Base-by-base conservation (phyloP, 2,888 invertebrate genomes). In the Lithophane semibrunnea region DNA sequence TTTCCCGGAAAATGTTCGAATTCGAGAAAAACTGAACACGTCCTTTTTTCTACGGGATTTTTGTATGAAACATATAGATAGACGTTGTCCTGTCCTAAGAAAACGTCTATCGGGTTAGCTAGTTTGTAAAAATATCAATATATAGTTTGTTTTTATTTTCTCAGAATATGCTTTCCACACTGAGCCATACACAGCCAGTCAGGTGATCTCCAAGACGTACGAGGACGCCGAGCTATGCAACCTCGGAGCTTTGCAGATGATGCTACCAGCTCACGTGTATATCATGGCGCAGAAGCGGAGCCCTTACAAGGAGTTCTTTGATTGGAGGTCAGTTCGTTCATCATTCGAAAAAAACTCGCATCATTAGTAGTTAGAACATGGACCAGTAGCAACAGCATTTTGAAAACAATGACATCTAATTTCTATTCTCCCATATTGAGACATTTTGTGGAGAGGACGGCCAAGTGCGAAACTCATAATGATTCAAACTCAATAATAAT, bases 111-210 rank as follows among this genome's bases (percentile, higher is more conserved):
- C 13, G 24, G 24, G 2, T 24, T 5, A 58, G 24, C 24, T 58
- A 58, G 58, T 24, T 24, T 58, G 37, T 37, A 1, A 37, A 37
- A 29, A 3, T 29, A 60, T 29, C 29, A 29, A 16, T 29, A 60
- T 29, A 29, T 37, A 29, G 18, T 18, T 9, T 29, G 3, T 10
- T 10, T 18, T 18, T 21, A 29, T 52, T 16, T 63, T 77, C 63
- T 0, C 73, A 92, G 96, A 92, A 24, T 97, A 95, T 79, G 97
- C 97, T 0, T 97, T 96, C 88, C 97, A 97, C 88, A 94, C 96
- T 1, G 97, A 97, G 84, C 94, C 96, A 0, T 95, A 96, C 80
- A 94, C 95, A 0, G 97, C 96, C 0, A 97, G 96, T 78, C 95
- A 96, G 78, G 92, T 90, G 44, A 94, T 96, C 73, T 92, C 94